These are phyloP conservation scores for Tinea trinotella DNA, from an alignment of 2,888 invertebrate genomes.

Conservation along the genomic window DNA sequence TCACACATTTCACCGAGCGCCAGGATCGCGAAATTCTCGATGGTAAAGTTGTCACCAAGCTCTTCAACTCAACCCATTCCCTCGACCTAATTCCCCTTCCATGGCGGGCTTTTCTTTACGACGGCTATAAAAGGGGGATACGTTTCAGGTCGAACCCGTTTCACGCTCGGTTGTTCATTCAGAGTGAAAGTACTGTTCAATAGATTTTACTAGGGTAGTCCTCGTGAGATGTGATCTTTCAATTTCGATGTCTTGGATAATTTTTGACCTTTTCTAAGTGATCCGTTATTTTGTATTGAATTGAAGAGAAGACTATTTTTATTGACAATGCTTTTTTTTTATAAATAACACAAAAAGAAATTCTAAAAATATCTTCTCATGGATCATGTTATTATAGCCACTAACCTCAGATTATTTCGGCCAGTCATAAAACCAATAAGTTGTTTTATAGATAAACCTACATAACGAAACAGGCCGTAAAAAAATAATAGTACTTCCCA, in stretches of 20 bases:
- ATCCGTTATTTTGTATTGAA: background rate
- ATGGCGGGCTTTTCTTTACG: conserved; percentile 42
- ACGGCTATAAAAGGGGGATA: conserved; percentile 38
- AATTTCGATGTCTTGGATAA: background rate
- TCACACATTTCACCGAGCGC: background rate
- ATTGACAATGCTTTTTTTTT: no score
- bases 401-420: background rate
- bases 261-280: background rate
- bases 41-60: conserved; percentile 11
- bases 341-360: background rate
- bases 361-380: background rate
- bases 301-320: no score
- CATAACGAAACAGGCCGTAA: no score
- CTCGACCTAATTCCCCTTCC: conserved; percentile 23
- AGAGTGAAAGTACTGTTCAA: conserved; percentile 8
- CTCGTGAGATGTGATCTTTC: conserved; percentile 6
- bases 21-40: conserved; percentile 7
- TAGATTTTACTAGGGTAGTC: conserved; percentile 6
- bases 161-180: conserved; percentile 23
- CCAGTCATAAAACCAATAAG: conserved; percentile 10
- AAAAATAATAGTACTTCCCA: background rate
- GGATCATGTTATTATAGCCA: background rate
- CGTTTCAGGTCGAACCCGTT: conserved; percentile 23
- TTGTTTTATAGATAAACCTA: background rate
- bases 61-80: conserved; percentile 13